A percentile compares a stretch with the other conserved stretches of the same genome.
Conservation (phyloP, 30 jellyfish, hydroid and myxozoan genomes). For the Aurelia sp. region DNA sequence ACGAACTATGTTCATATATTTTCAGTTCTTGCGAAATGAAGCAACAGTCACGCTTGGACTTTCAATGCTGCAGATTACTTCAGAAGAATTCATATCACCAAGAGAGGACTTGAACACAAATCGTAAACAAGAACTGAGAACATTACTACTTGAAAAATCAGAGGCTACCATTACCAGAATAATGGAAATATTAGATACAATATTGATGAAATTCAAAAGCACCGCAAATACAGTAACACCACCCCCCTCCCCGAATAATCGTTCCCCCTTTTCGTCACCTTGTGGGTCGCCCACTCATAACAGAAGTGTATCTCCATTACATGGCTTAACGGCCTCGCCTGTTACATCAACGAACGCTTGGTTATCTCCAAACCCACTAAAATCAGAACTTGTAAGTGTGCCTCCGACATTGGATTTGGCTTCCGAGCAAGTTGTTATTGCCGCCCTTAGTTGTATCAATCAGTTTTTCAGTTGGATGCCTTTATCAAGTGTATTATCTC, state of each 20-base stretch:
- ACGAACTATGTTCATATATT: neutral
- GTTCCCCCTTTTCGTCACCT: conserved; percentile 89
- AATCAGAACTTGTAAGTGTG: conserved; percentile 5
- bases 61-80: conserved; percentile 76
- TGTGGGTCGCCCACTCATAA: conserved; percentile 59
- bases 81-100: conserved; percentile 98
- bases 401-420: conserved; percentile 54
- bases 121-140: conserved; percentile 72
- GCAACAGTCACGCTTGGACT: conserved; percentile 88
- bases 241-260: conserved; percentile 93
- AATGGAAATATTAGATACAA: conserved; percentile 67
- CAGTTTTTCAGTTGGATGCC: conserved; percentile 93
- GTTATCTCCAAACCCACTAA: conserved; percentile 22
- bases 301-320: conserved; percentile 56
- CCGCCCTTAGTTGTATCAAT: conserved; percentile 73
- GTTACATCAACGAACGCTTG: conserved; percentile 21
- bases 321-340: neutral
- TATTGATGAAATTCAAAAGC: conserved; percentile 52
- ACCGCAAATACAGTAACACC: conserved; percentile 79
- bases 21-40: conserved; percentile 66
- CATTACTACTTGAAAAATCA: conserved; percentile 66
- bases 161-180: conserved; percentile 66
- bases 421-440: conserved; percentile 84
- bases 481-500: conserved; percentile 69
- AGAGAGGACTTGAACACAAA: conserved; percentile 88